Evolutionary conservation across 2,888 invertebrate species (phyloP), one percentile per base, ranked within the genome.

Genomic region (Heliconius ethilla): DNA sequence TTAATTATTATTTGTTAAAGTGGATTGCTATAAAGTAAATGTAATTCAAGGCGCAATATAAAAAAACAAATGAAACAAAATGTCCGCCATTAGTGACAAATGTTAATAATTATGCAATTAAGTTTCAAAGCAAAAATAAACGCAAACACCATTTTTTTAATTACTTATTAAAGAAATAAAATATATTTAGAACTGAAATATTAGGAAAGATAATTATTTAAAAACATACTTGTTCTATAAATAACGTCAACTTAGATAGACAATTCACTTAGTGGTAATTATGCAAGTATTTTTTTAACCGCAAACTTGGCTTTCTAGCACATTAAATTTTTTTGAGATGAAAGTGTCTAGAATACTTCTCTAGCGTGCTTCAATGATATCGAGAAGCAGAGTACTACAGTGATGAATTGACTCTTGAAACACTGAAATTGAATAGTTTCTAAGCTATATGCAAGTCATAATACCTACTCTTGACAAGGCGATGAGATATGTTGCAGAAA

Each of bases 401-500:
- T 77, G 80, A 81, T 81, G 79, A 81, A 81, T 79, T 73, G 66
- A 75, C 75, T 80, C 78, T 78, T 78, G 80, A 80, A 78, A 80
- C 13, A 33, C 33, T 37, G 72, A 37, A 72, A 59, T 55, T 37
- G 59, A 72, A 72, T 72, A 72, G 72, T 72, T 59, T 72, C 70
- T 72, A 72, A 59, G 59, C 11, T 51, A n/a, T 55, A 15, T n/a
- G 59, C 59, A 25, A 37, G 55, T 45, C 25, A 45, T 69, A 3
- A 18, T 40, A 27, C 59, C 33, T 37, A 33, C 33, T 59, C 9
- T n/a, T 33, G n/a, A 70, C 51, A 72, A 72, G 25, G 7, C 33
- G 25, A 33, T 18, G 59, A 72, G 13, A 59, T 37, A 22, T 59
- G 25, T 25, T 27, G 25, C n/a, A 37, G 22, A 37, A 22, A 22